phyloP scores from a whole-genome alignment of 2,113 vertebrate species.

The Clarias magur region DNA sequence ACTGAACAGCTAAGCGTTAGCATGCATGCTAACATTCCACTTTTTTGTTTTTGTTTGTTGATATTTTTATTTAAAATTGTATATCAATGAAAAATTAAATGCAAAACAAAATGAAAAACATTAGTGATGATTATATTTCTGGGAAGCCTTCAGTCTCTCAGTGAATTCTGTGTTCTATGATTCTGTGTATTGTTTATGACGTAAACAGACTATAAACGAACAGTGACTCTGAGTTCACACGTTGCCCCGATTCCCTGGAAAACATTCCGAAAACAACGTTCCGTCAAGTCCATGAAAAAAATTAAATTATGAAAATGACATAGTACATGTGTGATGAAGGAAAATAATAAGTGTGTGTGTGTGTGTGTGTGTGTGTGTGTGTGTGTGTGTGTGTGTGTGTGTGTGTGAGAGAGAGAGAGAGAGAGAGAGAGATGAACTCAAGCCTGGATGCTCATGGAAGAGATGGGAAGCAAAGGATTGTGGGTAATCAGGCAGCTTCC shows the following conservation, averaged over 20 bases:
- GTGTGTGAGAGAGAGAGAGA: not conserved
- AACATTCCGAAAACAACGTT: not conserved
- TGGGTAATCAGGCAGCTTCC: constrained; percentile 7
- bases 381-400: constrained; percentile 17
- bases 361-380: constrained; percentile 27
- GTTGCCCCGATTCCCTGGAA: not conserved
- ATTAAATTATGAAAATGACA: not conserved
- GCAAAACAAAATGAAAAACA: not conserved
- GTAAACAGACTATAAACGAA: not conserved
- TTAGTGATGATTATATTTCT: not conserved
- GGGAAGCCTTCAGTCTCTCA: not conserved
- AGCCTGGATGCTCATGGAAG: constrained; percentile 20
- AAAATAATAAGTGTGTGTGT: not conserved
- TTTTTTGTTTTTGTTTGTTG: not conserved
- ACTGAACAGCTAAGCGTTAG: not conserved
- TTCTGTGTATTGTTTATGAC: not conserved
- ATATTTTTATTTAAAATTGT: not conserved
- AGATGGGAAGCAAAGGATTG: constrained; percentile 41
- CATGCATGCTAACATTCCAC: constrained; percentile 16
- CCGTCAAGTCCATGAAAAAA: not conserved
- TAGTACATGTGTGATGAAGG: not conserved
- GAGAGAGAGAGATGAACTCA: constrained; percentile 12
- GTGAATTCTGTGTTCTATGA: not conserved
- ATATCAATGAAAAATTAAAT: not conserved
- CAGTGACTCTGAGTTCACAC: not conserved